Conservation (phyloP, 2,888 invertebrate genomes). For the Drosophila diplacantha region DNA sequence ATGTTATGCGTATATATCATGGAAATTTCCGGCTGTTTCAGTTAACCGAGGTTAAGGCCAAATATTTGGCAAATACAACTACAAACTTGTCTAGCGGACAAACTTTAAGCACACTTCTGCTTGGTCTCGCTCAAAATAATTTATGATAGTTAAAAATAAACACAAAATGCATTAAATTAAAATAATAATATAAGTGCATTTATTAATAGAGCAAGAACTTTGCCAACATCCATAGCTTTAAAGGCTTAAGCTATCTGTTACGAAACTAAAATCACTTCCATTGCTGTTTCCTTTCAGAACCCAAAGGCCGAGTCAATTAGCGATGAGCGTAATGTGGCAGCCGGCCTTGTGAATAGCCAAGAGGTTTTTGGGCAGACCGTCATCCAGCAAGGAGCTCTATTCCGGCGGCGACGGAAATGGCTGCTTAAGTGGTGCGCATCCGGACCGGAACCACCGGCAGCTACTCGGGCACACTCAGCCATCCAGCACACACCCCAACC, state of each 20-base stretch:
- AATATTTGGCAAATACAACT: background rate
- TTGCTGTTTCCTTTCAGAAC: conserved; percentile 20
- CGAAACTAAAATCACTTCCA: conserved; percentile 4
- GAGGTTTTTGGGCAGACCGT: conserved; percentile 26
- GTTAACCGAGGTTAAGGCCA: background rate
- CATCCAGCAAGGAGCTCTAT: conserved; percentile 39
- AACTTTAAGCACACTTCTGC: background rate
- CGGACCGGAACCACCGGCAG: conserved; percentile 27
- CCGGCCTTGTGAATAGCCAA: conserved; percentile 49
- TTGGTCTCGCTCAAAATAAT: background rate
- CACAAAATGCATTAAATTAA: background rate
- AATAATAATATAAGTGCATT: no score
- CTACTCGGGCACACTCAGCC: conserved; percentile 12
- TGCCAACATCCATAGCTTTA: background rate
- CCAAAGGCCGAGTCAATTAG: conserved; percentile 49
- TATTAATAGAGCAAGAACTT: background rate
- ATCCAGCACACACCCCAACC: conserved; percentile 5
- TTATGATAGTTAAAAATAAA: background rate
- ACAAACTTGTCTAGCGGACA: background rate
- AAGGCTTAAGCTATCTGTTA: no score
- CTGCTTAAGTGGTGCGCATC: conserved; percentile 67
- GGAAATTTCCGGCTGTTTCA: background rate
- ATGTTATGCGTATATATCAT: conserved; percentile 30
- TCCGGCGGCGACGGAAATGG: conserved; percentile 59
- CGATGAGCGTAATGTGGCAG: conserved; percentile 49